phyloP scores from a whole-genome alignment of 2,113 vertebrate genomes.

The Equus quagga region DNA sequence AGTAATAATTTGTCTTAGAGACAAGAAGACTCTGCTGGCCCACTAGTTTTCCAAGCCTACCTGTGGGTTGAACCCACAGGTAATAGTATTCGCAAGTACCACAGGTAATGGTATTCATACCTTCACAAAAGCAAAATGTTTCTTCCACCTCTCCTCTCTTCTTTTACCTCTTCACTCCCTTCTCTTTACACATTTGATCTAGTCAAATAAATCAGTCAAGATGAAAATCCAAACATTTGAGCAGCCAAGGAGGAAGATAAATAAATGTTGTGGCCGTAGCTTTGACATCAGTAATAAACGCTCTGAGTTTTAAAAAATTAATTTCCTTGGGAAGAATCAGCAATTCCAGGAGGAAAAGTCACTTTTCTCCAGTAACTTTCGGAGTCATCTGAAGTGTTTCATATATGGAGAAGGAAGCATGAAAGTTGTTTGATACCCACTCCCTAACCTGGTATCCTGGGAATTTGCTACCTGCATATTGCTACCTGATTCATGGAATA shows the following conservation, averaged over 20 bases:
- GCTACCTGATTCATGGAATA: background rate
- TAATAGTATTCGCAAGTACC: too few relatives aligned
- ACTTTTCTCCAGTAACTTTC: background rate
- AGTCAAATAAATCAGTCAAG: background rate
- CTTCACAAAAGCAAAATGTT: background rate
- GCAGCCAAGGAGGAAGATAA: background rate
- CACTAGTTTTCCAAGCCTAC: background rate
- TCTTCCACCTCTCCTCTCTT: background rate
- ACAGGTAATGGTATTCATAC: background rate
- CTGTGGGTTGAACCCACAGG: too few relatives aligned
- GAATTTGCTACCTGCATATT: background rate
- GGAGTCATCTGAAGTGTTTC: background rate
- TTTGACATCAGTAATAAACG: background rate
- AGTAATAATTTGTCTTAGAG: background rate
- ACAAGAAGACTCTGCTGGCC: background rate
- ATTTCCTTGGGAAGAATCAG: background rate
- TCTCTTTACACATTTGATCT: background rate
- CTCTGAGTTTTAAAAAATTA: background rate
- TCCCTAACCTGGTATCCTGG: too few relatives aligned
- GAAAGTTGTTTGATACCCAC: background rate
- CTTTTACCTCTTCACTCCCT: background rate
- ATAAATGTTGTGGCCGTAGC: background rate
- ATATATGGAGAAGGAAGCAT: background rate
- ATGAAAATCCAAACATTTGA: constrained; percentile 41
- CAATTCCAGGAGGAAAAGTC: background rate